phyloP scores from a whole-genome alignment of 2,113 vertebrate genomes.

The Seriola dumerili region DNA sequence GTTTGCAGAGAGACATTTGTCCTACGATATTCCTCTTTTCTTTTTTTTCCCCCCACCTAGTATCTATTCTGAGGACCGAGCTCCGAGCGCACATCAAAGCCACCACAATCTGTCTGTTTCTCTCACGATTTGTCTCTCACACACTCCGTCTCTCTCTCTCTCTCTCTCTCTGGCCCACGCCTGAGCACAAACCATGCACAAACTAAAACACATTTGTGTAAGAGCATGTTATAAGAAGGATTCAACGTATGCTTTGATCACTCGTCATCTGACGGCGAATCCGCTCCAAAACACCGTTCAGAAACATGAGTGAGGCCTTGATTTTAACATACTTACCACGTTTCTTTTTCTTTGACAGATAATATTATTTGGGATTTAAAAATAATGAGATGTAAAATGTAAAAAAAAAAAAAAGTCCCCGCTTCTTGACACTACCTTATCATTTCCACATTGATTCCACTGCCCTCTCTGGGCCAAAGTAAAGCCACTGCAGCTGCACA shows the following conservation, averaged over 20 bases:
- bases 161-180: conserved; percentile 58
- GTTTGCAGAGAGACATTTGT: conserved; percentile 72
- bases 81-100: conserved; percentile 77
- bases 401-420: not conserved
- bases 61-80: conserved; percentile 74
- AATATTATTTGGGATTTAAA: conserved; percentile 22
- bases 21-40: conserved; percentile 35
- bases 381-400: conserved; percentile 25
- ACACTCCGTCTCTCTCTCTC: conserved; percentile 40
- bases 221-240: conserved; percentile 47
- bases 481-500: conserved; percentile 68
- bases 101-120: conserved; percentile 78
- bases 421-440: conserved; percentile 36
- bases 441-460: conserved; percentile 65
- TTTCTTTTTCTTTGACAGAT: conserved; percentile 37
- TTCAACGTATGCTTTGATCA: conserved; percentile 65
- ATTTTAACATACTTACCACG: conserved; percentile 14
- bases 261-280: conserved; percentile 27
- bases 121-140: conserved; percentile 75
- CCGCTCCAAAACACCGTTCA: conserved; percentile 5
- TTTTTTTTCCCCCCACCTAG: conserved; percentile 61
- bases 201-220: conserved; percentile 73
- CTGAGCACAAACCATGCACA: conserved; percentile 71
- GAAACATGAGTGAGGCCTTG: conserved; percentile 26
- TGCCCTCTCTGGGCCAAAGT: conserved; percentile 57